Conservation (phyloP, 2,888 invertebrate species). For the Electrophaes corylata region DNA sequence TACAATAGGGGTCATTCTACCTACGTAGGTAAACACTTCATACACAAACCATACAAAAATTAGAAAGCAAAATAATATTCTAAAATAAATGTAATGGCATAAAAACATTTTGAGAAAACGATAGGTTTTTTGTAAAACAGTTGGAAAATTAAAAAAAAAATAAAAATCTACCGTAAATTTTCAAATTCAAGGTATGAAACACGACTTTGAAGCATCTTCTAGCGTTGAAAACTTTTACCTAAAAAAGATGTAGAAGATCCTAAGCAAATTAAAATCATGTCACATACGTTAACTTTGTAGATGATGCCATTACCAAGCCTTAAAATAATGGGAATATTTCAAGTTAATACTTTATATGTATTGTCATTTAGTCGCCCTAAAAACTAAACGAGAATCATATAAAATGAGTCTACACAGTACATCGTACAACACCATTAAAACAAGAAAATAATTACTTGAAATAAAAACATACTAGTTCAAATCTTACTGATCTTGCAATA, state of each 20-base stretch:
- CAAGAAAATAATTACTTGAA: conserved; percentile 1
- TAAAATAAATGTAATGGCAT: conserved; percentile 53
- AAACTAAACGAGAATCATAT: conserved; percentile 82
- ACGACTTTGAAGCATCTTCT: conserved; percentile 56
- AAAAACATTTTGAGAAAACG: conserved; percentile 42
- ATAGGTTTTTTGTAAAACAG: conserved; percentile 39
- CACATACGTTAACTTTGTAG: conserved; percentile 36
- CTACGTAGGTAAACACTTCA: conserved; percentile 80
- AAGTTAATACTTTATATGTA: conserved; percentile 76
- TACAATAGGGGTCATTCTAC: conserved; percentile 79
- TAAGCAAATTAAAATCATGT: background rate
- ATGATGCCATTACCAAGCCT: conserved; percentile 59
- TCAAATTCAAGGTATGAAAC: conserved; percentile 42
- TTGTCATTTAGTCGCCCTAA: conserved; percentile 84
- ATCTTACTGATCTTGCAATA: conserved; percentile 17
- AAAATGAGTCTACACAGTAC: conserved; percentile 48
- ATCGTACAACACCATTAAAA: conserved; percentile 32
- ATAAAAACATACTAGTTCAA: conserved; percentile 9
- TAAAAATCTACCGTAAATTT: conserved; percentile 30
- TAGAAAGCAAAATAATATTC: conserved; percentile 70
- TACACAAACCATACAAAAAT: conserved; percentile 79
- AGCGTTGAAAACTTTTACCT: conserved; percentile 53
- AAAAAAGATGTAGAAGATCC: conserved; percentile 60
- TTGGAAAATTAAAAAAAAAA: conserved; percentile 12
- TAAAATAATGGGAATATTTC: conserved; percentile 74